Conservation (phyloP, 2,888 invertebrate genomes). For the Drosophila flavopinicola region DNA sequence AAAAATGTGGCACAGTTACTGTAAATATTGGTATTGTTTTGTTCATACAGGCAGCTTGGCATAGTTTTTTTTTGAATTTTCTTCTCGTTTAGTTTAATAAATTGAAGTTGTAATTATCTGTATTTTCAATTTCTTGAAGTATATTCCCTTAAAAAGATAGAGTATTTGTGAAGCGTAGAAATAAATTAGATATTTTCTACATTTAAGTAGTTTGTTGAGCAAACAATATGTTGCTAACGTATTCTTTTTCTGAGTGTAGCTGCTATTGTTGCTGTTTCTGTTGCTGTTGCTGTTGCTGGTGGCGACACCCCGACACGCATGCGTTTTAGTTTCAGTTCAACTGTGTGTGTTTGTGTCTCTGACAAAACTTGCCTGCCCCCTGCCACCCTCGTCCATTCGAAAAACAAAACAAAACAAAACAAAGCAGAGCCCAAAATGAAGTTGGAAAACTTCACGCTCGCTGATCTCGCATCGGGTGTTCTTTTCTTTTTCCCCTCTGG, state of each 20-base stretch:
- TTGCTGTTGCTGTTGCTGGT: conserved; percentile 59
- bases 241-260: not conserved
- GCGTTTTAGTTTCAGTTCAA: conserved; percentile 57
- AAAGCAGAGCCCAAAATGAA: conserved; percentile 65
- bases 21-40: not conserved
- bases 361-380: conserved; percentile 25
- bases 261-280: conserved; percentile 9
- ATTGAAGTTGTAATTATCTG: too few species aligned
- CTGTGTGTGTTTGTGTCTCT: conserved; percentile 34
- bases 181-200: too few species aligned
- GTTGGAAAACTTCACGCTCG: conserved; percentile 69
- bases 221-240: too few species aligned
- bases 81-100: too few species aligned
- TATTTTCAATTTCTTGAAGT: too few species aligned
- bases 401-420: conserved; percentile 55
- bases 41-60: too few species aligned
- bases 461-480: conserved; percentile 62
- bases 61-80: too few species aligned
- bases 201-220: too few species aligned
- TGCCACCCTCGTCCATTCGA: not conserved
- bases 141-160: too few species aligned
- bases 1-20: not conserved
- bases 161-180: too few species aligned
- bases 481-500: conserved; percentile 24
- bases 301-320: conserved; percentile 77